Conservation (phyloP, 2,113 vertebrate species). For the Hucho hucho region DNA sequence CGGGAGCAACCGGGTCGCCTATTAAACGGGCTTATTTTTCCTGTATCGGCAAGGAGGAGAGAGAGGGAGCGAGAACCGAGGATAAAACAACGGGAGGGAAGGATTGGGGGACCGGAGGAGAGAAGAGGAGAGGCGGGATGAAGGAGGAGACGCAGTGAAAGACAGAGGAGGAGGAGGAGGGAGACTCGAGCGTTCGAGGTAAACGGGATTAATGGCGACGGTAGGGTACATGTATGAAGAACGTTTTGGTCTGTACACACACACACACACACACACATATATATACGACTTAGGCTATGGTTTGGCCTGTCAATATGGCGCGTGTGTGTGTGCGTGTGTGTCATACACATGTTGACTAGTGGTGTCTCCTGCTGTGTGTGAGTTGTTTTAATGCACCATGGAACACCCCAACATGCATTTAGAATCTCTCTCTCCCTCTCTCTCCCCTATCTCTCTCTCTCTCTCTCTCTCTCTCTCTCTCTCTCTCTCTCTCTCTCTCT, state of each 20-base stretch:
- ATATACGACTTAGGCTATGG: not conserved
- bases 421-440: not conserved
- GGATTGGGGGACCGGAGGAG: not conserved
- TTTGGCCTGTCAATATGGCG: not conserved
- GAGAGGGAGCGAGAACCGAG: not conserved
- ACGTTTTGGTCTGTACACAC: not conserved
- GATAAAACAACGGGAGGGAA: not conserved
- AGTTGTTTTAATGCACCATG: no score
- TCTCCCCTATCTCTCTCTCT: no score
- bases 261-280: not conserved
- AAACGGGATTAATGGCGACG: not conserved
- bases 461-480: no score
- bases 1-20: not conserved
- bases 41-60: not conserved
- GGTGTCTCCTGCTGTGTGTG: no score
- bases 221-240: not conserved
- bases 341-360: no score
- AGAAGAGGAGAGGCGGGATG: not conserved
- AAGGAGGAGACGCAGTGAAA: constrained; percentile 4
- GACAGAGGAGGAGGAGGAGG: not conserved
- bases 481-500: no score
- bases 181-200: not conserved
- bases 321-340: no score
- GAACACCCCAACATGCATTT: no score
- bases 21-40: not conserved